Base-by-base conservation (phyloP, 2,888 invertebrate species). In the Eledone cirrhosa region DNA sequence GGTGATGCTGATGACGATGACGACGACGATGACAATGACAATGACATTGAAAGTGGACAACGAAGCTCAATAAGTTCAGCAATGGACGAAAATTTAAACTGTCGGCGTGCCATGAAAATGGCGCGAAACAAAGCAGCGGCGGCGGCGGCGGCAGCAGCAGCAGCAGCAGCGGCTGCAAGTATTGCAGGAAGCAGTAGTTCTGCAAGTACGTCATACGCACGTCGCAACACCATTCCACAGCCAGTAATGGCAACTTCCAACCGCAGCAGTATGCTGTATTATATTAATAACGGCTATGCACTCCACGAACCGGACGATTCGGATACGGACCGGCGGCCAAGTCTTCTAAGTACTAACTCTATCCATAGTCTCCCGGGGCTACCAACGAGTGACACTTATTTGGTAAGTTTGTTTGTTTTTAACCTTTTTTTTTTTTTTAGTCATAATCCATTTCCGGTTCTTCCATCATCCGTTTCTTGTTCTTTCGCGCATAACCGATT, bases 241-340 rank as follows among this genome's bases (percentile, higher is more conserved):
- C 72, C 72, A 41, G 72, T n/a, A 1, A 13, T 72, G 33, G 72
- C 72, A 22, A 72, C 72, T 41, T 41, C 72, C 29, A 72, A 31
- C 72, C 72, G 72, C 41, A 72, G 41, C 72, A 72, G 72, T 72
- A 72, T 72, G 72, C 72, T 84, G n/a, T 84, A 80, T 78, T 85
- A 84, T 81, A 81, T 85, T 79, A 86, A 85, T 80, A 83, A 84
- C 79, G 84, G 82, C 47, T 85, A 80, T 80, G 65, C 77, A 24
- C 77, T 76, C 19, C 80, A 75, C 76, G 47, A 76, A 19, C 77
- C 78, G 41, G 48, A 78, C 24, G 79, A 59, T 48, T 72, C 79
- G 22, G 74, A 63, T 33, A 78, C 74, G 48, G 67, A 78, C 22
- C 67, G 76, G 22, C 41, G 78, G 74, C 72, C 79, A 48, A 82